Conservation (phyloP, 2,113 vertebrate genomes). For the Heteronetta atricapilla region DNA sequence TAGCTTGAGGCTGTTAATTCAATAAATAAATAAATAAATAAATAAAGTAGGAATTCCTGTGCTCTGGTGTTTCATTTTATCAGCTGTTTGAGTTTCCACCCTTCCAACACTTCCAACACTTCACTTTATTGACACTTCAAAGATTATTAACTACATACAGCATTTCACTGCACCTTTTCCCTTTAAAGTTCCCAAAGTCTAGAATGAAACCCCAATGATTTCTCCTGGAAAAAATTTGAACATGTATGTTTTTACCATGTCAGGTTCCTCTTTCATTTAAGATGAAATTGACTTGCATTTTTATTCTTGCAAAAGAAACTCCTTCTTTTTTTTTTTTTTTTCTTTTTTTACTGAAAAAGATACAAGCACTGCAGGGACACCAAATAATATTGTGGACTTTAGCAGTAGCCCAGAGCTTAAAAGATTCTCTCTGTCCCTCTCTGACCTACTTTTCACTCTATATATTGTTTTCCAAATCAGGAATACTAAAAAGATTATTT, state of each 20-base stretch:
- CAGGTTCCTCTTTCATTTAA: background rate
- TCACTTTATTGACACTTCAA: background rate
- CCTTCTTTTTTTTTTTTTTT: background rate
- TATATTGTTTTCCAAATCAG: background rate
- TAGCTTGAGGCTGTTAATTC: background rate
- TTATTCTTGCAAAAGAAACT: background rate
- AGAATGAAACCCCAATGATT: background rate
- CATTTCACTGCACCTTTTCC: background rate
- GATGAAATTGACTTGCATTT: background rate
- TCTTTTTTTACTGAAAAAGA: background rate
- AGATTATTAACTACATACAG: background rate
- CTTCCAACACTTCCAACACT: background rate
- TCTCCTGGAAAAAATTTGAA: background rate
- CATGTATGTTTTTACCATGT: background rate
- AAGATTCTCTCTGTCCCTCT: background rate
- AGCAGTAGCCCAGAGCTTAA: background rate
- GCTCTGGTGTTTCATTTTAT: background rate
- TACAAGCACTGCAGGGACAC: background rate
- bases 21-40: too few relatives aligned
- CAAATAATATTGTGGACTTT: background rate
- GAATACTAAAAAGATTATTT: background rate
- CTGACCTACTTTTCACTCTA: slow-evolving; percentile 11
- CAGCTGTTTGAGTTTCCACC: background rate
- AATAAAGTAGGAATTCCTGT: accelerated
- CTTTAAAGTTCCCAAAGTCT: background rate